Percentiles rank a stretch among this genome's conserved stretches.
These are phyloP conservation scores for Galerucella calmariensis DNA, from an alignment of 2,888 invertebrate genomes.

Conservation along the genomic window DNA sequence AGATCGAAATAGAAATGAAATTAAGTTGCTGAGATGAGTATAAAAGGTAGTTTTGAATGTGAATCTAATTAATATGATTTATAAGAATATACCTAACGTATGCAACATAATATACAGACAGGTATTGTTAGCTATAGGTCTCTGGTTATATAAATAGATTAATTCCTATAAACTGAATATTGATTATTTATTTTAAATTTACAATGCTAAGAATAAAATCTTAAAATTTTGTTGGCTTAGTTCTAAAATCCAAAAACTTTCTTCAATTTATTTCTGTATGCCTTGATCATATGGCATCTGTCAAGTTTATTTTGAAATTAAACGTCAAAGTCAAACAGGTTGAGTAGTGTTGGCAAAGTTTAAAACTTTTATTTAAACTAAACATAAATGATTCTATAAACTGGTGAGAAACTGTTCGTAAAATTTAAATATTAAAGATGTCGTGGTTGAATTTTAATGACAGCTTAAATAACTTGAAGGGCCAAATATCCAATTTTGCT, in stretches of 20 bases:
- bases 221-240: neutral
- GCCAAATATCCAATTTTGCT: constrained; percentile 88
- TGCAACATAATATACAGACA: neutral
- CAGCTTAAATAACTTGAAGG: constrained; percentile 79
- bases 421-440: constrained; percentile 63
- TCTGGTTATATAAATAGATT: no score
- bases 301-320: constrained; percentile 11
- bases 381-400: constrained; percentile 8
- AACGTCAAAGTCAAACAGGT: constrained; percentile 30
- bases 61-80: neutral
- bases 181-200: neutral
- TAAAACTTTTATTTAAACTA: constrained; percentile 20
- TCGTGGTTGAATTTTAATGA: constrained; percentile 77
- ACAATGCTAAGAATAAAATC: no score
- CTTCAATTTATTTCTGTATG: no score
- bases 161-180: neutral
- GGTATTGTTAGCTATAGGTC: neutral
- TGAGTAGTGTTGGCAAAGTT: constrained; percentile 34
- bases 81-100: no score
- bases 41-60: neutral
- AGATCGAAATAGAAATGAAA: no score
- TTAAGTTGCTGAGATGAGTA: neutral
- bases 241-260: neutral
- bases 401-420: constrained; percentile 8
- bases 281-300: constrained; percentile 1